Evolutionary conservation across 2,113 vertebrate species (phyloP).

Genomic region (Siniperca chuatsi): DNA sequence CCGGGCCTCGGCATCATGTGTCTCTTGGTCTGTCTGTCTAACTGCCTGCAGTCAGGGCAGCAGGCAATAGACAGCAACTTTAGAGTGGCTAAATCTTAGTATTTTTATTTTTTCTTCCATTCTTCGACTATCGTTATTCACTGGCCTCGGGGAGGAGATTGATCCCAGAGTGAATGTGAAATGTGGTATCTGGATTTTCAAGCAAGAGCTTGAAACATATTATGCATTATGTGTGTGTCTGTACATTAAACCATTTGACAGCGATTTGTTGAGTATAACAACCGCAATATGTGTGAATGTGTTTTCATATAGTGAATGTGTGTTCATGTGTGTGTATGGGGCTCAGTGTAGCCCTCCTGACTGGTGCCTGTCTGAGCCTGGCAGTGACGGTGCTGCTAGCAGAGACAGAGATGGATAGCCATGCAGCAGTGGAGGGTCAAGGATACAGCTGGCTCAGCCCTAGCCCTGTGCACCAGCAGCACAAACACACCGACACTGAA

Average conservation of each 20-base stretch:
- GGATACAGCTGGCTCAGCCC: slow-evolving; percentile 46
- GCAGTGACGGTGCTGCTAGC: slow-evolving; percentile 28
- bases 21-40: slow-evolving; percentile 36
- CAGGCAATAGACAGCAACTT: slow-evolving; percentile 31
- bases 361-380: slow-evolving; percentile 27
- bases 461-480: neutral
- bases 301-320: neutral
- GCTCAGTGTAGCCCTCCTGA: slow-evolving; percentile 5
- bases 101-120: neutral
- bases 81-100: neutral
- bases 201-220: slow-evolving; percentile 1
- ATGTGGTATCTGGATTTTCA: neutral
- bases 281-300: neutral
- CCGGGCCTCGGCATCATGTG: neutral
- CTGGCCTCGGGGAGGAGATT: slow-evolving; percentile 3
- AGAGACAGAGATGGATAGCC: slow-evolving; percentile 53
- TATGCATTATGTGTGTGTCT: neutral
- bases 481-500: slow-evolving; percentile 15
- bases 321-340: neutral
- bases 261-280: neutral
- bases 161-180: neutral
- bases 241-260: slow-evolving; percentile 1
- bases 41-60: slow-evolving; percentile 22
- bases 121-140: slow-evolving; percentile 3
- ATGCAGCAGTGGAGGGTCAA: slow-evolving; percentile 46